These are phyloP conservation scores for Machimus atricapillus DNA, from an alignment of 2,888 invertebrate genomes.

Conservation along the genomic window DNA sequence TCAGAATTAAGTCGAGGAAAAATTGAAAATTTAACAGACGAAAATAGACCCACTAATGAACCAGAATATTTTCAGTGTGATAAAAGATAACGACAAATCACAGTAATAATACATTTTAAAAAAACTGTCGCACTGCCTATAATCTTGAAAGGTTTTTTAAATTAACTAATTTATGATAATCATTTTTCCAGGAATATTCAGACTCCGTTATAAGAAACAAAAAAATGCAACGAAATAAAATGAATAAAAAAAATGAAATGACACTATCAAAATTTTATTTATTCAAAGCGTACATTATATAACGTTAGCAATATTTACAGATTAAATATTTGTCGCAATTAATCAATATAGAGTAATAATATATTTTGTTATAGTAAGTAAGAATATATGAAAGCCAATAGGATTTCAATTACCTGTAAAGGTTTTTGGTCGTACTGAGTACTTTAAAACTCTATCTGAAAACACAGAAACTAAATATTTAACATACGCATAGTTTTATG, in stretches of 20 bases:
- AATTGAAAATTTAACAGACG: no score
- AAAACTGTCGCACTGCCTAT: neutral
- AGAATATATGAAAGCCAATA: conserved; percentile 31
- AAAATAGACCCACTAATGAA: no score
- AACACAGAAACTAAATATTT: conserved; percentile 21
- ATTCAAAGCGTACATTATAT: neutral
- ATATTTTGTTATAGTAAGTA: neutral
- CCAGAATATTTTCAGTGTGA: no score
- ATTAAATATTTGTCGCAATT: neutral
- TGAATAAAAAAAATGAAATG: neutral
- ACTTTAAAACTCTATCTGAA: conserved; percentile 23
- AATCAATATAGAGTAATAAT: neutral
- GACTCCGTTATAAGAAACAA: no score
- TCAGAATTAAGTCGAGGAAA: no score
- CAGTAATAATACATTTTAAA: no score
- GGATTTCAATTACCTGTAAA: conserved; percentile 33
- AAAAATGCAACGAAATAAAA: neutral
- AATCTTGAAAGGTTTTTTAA: neutral
- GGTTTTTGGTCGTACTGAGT: conserved; percentile 30
- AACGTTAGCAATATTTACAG: conserved; percentile 14
- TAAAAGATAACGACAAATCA: no score
- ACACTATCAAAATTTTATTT: conserved; percentile 31
- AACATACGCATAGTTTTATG: neutral
- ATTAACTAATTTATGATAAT: neutral
- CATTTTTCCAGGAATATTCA: neutral